Evolutionary conservation across 2,113 vertebrate genomes (phyloP).

Genomic region (Phocoena sinus): DNA sequence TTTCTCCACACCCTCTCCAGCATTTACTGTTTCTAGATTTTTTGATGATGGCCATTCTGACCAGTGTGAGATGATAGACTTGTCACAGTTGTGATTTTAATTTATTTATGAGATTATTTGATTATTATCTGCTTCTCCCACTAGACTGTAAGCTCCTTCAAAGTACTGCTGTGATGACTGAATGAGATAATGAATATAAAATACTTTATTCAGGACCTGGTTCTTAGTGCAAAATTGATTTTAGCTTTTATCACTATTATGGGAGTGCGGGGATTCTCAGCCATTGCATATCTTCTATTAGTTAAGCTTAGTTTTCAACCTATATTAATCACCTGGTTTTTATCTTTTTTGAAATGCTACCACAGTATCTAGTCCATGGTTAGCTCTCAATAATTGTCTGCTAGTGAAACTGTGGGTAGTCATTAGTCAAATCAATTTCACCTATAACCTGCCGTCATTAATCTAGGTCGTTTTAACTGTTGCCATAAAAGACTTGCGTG

Average conservation of each 20-base stretch:
- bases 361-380: not conserved
- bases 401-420: not conserved
- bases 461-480: not conserved
- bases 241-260: constrained; percentile 43
- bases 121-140: constrained; percentile 36
- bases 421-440: not conserved
- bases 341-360: not conserved
- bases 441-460: not conserved
- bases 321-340: not conserved
- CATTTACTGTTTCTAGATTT: no score
- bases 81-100: constrained; percentile 44
- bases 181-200: constrained; percentile 52
- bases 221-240: constrained; percentile 40
- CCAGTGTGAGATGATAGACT: not conserved
- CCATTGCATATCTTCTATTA: not conserved
- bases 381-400: not conserved
- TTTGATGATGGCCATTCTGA: no score
- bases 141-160: constrained; percentile 24
- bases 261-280: not conserved
- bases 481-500: not conserved
- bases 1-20: no score
- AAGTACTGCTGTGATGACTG: constrained; percentile 22
- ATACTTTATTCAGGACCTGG: not conserved
- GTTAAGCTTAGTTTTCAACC: not conserved
- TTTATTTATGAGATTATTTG: constrained; percentile 57